phyloP scores from a whole-genome alignment of 1,140 invertebrate species.

The Psilanteris sp. region DNA sequence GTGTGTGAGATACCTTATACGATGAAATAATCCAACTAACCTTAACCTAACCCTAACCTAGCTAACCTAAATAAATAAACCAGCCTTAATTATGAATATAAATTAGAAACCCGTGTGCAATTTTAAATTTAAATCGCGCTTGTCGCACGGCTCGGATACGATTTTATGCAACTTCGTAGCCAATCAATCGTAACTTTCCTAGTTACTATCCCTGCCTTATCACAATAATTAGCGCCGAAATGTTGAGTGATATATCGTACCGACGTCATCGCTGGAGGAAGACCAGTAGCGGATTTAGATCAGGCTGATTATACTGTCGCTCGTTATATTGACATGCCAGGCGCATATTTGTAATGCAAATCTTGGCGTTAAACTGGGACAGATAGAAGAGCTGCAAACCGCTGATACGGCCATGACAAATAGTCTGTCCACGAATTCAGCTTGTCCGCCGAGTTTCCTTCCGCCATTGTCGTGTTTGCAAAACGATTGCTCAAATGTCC shows the following conservation, averaged over 20 bases:
- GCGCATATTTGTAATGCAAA: slow-evolving; percentile 74
- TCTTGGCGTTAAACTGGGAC: slow-evolving; percentile 62
- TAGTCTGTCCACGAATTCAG: slow-evolving; percentile 64
- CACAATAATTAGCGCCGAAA: slow-evolving; percentile 6
- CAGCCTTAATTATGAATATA: no score
- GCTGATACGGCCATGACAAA: slow-evolving; percentile 71
- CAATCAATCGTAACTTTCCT: neutral
- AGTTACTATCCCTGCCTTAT: neutral
- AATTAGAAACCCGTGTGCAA: no score
- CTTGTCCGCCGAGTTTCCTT: slow-evolving; percentile 68
- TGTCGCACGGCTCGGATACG: no score
- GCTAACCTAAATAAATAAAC: no score
- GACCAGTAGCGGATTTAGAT: neutral
- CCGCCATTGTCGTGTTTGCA: slow-evolving; percentile 49
- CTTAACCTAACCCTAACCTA: no score
- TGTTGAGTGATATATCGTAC: neutral
- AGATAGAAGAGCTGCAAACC: slow-evolving; percentile 54
- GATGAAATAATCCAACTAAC: no score
- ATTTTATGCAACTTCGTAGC: no score
- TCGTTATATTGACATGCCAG: slow-evolving; percentile 70
- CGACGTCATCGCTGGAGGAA: neutral
- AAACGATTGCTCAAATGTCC: slow-evolving; percentile 13
- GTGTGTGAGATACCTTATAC: no score
- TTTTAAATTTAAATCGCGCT: slow-evolving; percentile 11
- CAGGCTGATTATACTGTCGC: slow-evolving; percentile 11